A percentile compares a stretch with the other conserved stretches of the same genome.
Conservation (phyloP, 2,888 invertebrate genomes). For the Morpho deidamia region DNA sequence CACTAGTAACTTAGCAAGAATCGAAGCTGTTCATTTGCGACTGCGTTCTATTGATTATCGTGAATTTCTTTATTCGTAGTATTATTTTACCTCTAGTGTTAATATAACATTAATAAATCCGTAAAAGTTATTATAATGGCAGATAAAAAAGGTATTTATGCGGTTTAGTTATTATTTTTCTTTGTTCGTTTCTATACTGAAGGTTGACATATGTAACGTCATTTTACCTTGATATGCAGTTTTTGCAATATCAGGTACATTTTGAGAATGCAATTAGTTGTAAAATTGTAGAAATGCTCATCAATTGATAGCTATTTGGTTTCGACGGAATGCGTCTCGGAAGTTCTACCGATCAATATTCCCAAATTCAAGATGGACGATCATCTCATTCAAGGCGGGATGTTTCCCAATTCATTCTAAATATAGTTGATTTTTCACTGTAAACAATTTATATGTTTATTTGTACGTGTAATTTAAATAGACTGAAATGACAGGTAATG, state of each 20-base stretch:
- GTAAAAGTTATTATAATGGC: constrained; percentile 63
- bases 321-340: not conserved
- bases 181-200: constrained; percentile 56
- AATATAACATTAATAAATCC: constrained; percentile 45
- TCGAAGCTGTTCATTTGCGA: constrained; percentile 46
- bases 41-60: constrained; percentile 46
- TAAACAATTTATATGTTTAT: not conserved
- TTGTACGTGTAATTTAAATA: too few relatives aligned
- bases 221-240: constrained; percentile 32
- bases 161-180: constrained; percentile 46
- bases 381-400: constrained; percentile 27
- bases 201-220: constrained; percentile 73
- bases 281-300: constrained; percentile 3
- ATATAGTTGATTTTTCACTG: not conserved
- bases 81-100: constrained; percentile 37
- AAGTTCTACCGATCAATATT: constrained; percentile 45
- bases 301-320: not conserved
- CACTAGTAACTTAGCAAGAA: constrained; percentile 49
- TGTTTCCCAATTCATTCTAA: not conserved
- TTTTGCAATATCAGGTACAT: constrained; percentile 21
- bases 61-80: constrained; percentile 37
- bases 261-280: not conserved
- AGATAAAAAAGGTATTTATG: constrained; percentile 78
- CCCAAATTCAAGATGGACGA: constrained; percentile 64
- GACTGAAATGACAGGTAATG: too few relatives aligned